Base-by-base conservation (phyloP, 2,113 vertebrate genomes). In the Hippocampus zosterae region DNA sequence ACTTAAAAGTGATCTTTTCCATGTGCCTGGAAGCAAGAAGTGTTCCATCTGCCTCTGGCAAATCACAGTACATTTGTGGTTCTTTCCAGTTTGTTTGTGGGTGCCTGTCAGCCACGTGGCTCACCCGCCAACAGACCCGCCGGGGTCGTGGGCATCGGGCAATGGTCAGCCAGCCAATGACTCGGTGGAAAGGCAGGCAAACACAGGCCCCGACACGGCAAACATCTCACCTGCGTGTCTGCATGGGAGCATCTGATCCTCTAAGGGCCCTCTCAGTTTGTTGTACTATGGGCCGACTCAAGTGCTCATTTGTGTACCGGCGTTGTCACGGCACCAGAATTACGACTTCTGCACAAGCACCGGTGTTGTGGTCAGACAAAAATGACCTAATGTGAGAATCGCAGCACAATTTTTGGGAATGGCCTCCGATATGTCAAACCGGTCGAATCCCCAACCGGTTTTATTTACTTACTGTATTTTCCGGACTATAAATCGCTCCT, bases 211-310 rank as follows among this genome's bases (percentile, higher is more conserved):
- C 70, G n/a, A 74, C 76, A 75, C 69, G 33, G 82, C 84, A 90
- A 90, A 88, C 83, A 88, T 91, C 84, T 89, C 87, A 89, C 88
- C 84, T 81, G 77, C 50, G 71, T 87, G 87, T 85, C 86, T 80
- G 86, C 85, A 87, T 87, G 87, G 84, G 85, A 91, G 91, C 86
- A 90, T 86, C 84, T 88, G 86, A 74, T 75, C 80, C 79, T 85
- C 80, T 11, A 78, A 83, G 62, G 77, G 52, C 74, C 65, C 59
- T 64, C 76, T 37, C 33, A n/a, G 71, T 73, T 79, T 81, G 68
- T 71, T 81, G 68, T 71, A 71, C 73, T 70, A 69, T 53, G 73
- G 81, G 76, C 78, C 70, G 63, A 68, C 81, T 81, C 74, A 78
- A 52, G 62, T 52, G 64, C 62, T 67, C 23, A 65, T 40, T 53